phyloP scores from a whole-genome alignment of 1,140 invertebrate genomes.

The Steinernema feltiae region DNA sequence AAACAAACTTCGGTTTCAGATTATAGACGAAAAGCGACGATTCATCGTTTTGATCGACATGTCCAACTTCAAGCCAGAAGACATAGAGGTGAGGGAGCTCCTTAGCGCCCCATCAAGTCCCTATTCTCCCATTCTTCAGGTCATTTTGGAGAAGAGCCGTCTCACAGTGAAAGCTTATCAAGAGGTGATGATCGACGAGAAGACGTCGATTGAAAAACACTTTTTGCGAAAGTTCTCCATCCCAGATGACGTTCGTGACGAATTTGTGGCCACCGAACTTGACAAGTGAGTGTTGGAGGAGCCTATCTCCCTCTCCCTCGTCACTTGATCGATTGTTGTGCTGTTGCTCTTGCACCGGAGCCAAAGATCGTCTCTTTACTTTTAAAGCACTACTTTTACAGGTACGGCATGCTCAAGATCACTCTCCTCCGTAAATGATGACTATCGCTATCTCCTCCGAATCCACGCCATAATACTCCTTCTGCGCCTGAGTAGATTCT shows the following conservation, averaged over 20 bases:
- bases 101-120: not conserved
- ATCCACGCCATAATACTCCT: not conserved
- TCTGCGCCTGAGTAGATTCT: not conserved
- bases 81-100: conserved; percentile 19
- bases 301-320: too few relatives aligned
- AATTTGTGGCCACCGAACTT: conserved; percentile 23
- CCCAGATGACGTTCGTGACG: conserved; percentile 23
- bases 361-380: too few relatives aligned
- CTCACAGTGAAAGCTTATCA: conserved; percentile 20
- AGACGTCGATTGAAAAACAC: conserved; percentile 18
- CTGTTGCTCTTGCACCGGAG: not conserved
- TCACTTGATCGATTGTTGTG: not conserved
- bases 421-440: conserved; percentile 17
- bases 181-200: conserved; percentile 16
- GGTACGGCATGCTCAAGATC: conserved; percentile 23
- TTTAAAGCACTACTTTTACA: not conserved
- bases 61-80: conserved; percentile 27
- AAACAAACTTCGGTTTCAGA: not conserved
- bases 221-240: conserved; percentile 23
- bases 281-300: conserved; percentile 16
- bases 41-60: conserved; percentile 24
- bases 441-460: too few relatives aligned
- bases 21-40: conserved; percentile 19
- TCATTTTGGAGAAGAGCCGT: conserved; percentile 11
- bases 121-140: not conserved